Evolutionary conservation across 2,113 vertebrate species (phyloP), one percentile per base, ranked within the genome.

Genomic region (Aspiorhynchus laticeps): DNA sequence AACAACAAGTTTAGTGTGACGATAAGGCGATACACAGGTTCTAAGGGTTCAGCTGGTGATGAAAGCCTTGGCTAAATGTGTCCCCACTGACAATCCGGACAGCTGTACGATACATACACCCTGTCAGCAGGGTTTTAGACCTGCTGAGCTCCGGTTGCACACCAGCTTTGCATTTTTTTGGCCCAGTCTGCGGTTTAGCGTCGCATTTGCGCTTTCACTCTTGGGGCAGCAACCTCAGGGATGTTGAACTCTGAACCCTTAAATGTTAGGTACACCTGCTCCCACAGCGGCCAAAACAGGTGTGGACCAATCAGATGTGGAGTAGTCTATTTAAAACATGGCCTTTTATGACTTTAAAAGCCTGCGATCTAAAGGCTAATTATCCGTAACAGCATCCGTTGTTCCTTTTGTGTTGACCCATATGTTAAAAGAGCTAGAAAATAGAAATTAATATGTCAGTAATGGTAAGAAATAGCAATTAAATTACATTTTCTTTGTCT

Each of bases 221-320:
- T 7, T 14, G 7, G 15, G 78, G 21, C 28, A 76, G 24, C 89
- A 85, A 93, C 85, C 91, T 89, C 69, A 59, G 88, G 90, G 89
- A 90, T 21, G 31, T 85, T 90, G 90, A 91, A 88, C 92, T 91
- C 85, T 92, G 88, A 90, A 88, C 89, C 21, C 33, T 76, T 73
- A 86, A 84, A 71, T 86, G 75, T 38, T 67, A n/a, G 41, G 41
- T 86, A 91, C 94, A 94, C 91, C 93, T 95, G 92, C 90, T 93
- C 84, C 79, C 79, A 85, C 85, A 75, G 84, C 81, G 56, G 75
- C 78, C 67, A 88, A 91, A 93, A 92, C 92, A 94, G 94, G 93
- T 94, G 90, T 91, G 91, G 31, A 80, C 78, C 61, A 38, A 82
- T 84, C 77, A 79, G 53, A 86, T 10, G 51, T 53, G 26, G 61